Conservation (phyloP, 1,140 invertebrate species). For the Phocides pigmalion region DNA sequence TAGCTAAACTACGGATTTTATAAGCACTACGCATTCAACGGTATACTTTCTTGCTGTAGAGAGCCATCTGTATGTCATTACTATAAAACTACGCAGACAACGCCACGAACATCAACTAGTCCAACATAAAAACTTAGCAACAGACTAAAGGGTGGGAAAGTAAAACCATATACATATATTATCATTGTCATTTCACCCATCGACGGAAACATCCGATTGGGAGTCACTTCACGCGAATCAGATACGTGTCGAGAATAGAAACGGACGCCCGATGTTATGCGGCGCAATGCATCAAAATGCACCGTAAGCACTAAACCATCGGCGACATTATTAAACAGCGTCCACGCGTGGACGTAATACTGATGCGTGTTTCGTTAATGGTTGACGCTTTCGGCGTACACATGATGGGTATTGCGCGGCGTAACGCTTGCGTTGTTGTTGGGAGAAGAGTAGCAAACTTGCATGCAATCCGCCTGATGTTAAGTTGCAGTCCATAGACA, state of each 20-base stretch:
- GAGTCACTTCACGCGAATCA: neutral
- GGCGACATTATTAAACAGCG: conserved; percentile 6
- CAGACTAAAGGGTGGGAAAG: neutral
- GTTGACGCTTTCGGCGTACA: neutral
- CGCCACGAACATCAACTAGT: no score
- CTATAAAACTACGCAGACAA: no score
- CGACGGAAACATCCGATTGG: neutral
- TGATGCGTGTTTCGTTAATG: neutral
- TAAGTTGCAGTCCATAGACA: no score
- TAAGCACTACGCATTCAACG: no score
- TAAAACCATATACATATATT: neutral
- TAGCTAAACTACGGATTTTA: no score
- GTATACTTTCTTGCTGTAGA: no score
- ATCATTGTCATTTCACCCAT: neutral
- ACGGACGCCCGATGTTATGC: neutral
- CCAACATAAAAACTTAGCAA: no score
- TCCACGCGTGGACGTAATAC: neutral
- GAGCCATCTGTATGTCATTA: no score
- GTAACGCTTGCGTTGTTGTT: no score
- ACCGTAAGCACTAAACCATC: conserved; percentile 6
- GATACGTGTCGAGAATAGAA: neutral
- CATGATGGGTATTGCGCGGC: no score
- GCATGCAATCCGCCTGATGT: no score
- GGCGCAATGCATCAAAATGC: conserved; percentile 3
- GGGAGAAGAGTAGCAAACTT: no score